Evolutionary conservation across 2,113 vertebrate species (phyloP).

Genomic region (Heteronetta atricapilla): DNA sequence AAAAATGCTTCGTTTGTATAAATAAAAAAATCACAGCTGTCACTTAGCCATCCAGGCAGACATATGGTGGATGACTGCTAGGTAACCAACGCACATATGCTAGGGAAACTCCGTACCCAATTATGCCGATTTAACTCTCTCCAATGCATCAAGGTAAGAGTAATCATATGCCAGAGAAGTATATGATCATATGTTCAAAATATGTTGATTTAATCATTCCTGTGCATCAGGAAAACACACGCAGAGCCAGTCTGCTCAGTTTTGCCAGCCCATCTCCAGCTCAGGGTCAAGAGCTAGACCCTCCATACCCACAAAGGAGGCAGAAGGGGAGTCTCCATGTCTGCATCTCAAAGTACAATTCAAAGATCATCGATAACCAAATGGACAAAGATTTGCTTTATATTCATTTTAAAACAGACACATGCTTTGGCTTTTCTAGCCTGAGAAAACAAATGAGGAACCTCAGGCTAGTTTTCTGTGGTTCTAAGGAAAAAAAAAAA

Average conservation of each 20-base stretch:
- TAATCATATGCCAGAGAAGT: not conserved
- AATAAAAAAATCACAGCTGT: conserved; percentile 12
- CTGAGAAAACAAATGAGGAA: not conserved
- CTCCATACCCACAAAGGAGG: not conserved
- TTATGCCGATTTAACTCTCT: conserved; percentile 1
- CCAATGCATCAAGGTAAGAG: not conserved
- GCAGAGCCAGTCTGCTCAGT: not conserved
- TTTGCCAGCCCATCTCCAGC: not conserved
- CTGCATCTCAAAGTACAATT: not conserved
- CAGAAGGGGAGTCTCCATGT: not conserved
- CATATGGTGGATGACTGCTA: not conserved
- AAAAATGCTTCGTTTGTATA: not conserved
- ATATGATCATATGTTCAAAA: not conserved
- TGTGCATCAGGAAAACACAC: not conserved
- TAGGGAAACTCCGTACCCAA: not conserved
- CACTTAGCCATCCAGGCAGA: not conserved
- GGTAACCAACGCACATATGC: not conserved
- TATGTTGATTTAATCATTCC: not conserved
- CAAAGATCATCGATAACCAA: not conserved
- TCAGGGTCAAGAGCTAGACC: not conserved
- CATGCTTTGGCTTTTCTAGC: not conserved
- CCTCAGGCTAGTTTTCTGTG: not conserved
- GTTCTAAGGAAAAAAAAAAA: not conserved
- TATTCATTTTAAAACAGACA: not conserved
- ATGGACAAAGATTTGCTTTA: not conserved